Evolutionary conservation across 2,797 vertebrate genomes (phyloP).

Genomic region (Karalla daura): DNA sequence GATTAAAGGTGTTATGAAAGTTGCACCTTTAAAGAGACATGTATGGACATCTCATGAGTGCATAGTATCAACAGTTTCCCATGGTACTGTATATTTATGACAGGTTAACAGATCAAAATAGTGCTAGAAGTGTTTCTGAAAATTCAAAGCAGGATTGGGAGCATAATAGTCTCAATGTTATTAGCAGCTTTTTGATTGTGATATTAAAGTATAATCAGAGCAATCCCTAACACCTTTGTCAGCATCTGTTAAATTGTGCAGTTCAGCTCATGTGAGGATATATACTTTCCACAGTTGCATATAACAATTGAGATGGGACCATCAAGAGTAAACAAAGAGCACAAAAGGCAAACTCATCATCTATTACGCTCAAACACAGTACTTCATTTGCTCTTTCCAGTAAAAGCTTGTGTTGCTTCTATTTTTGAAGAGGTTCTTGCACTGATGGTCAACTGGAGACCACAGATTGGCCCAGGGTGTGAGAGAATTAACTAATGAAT

Average conservation of each 20-base stretch:
- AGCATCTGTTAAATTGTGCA: background rate
- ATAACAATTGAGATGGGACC: background rate
- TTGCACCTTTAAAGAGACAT: background rate
- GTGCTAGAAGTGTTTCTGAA: background rate
- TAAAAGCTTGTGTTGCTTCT: background rate
- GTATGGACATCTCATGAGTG: background rate
- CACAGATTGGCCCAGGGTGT: too few relatives aligned
- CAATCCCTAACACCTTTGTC: slow-evolving; percentile 1
- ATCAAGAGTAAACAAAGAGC: background rate
- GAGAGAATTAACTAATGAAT: too few relatives aligned
- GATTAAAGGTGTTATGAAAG: background rate
- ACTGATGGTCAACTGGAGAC: too few relatives aligned
- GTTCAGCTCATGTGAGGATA: background rate
- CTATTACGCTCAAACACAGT: background rate
- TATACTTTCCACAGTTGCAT: background rate
- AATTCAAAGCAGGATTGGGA: background rate
- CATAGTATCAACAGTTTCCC: slow-evolving; percentile 9
- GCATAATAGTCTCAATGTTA: background rate
- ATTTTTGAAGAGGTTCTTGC: background rate
- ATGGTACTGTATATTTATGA: slow-evolving; percentile 11
- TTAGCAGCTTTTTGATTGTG: background rate
- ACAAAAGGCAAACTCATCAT: background rate
- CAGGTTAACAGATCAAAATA: background rate
- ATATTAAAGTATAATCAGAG: background rate
- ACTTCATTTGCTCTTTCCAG: background rate